phyloP scores from a whole-genome alignment of 2,797 vertebrate species.

The Cynopterus sphinx region DNA sequence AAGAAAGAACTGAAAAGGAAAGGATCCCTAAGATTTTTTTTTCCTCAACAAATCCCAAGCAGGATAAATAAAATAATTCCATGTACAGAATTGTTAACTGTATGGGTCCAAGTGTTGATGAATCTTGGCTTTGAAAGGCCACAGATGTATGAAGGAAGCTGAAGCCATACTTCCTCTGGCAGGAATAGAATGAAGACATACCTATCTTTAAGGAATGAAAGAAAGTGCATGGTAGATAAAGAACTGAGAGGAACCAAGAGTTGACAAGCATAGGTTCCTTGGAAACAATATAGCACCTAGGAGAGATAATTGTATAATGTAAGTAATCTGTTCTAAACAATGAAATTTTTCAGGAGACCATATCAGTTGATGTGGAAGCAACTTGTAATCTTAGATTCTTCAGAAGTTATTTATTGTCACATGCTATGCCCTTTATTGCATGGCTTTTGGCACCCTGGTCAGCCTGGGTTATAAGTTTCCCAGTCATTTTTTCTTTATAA shows the following conservation, averaged over 20 bases:
- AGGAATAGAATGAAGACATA: background rate
- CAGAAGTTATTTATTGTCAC: background rate
- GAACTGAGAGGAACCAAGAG: background rate
- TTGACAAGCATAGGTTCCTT: background rate
- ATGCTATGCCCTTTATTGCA: background rate
- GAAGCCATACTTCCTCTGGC: background rate
- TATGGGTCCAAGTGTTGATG: background rate
- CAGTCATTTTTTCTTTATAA: background rate
- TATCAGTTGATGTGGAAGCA: background rate
- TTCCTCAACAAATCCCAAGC: background rate
- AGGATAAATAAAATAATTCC: background rate
- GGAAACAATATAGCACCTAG: background rate
- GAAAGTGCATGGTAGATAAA: background rate
- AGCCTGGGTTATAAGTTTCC: background rate
- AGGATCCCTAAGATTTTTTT: background rate
- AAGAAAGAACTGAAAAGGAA: background rate
- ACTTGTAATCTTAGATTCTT: background rate
- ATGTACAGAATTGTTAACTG: background rate
- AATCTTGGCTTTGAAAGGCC: background rate
- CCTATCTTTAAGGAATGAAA: background rate
- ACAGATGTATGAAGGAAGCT: background rate
- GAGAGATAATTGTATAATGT: background rate
- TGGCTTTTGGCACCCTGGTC: background rate
- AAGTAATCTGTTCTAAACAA: background rate
- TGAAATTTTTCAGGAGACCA: background rate